Evolutionary conservation across 2,113 vertebrate species (phyloP).

Genomic region (Parotia lawesii): DNA sequence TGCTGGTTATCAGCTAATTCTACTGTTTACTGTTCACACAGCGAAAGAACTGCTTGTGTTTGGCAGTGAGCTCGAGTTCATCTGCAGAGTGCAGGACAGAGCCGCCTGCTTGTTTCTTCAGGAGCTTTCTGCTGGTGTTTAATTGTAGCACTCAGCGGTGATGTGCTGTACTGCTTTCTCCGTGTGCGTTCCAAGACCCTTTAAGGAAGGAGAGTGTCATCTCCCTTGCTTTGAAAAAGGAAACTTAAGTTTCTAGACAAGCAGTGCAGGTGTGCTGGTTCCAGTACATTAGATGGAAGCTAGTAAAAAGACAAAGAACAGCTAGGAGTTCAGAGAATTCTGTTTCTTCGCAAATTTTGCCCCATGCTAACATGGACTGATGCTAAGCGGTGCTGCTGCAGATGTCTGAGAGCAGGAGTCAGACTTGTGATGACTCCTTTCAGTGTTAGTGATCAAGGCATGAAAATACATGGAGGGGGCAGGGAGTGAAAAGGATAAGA

Average conservation of each 20-base stretch:
- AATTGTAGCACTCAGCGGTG: rapidly evolving
- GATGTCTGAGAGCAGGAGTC: neutral
- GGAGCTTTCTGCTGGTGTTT: neutral
- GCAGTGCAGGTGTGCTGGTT: neutral
- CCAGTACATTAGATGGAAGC: neutral
- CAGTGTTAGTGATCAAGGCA: neutral
- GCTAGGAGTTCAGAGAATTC: neutral
- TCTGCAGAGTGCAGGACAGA: neutral
- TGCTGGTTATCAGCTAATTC: neutral
- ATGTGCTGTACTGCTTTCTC: neutral
- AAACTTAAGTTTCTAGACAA: neutral
- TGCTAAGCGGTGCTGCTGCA: neutral
- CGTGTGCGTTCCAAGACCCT: rapidly evolving
- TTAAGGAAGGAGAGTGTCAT: neutral
- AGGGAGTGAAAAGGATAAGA: neutral
- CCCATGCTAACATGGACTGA: rapidly evolving
- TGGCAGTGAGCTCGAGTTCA: neutral
- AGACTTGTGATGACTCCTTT: neutral
- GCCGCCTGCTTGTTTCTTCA: neutral
- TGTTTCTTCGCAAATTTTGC: neutral
- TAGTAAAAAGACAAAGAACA: neutral
- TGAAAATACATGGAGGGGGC: rapidly evolving
- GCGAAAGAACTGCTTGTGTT: neutral
- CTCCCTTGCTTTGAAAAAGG: neutral
- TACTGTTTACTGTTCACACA: neutral